Conservation (phyloP, 2,113 vertebrate genomes). For the mouse (Mus musculus) region GRCm39 chr3:26833501-26834000, state of each 20-base stretch:
- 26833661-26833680: slow-evolving; percentile 39
- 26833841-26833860: background rate
- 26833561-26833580: background rate
- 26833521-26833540: background rate
- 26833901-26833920: background rate
- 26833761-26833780: background rate
- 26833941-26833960: background rate
- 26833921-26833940: background rate
- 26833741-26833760: background rate
- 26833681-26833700: background rate
- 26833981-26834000: background rate
- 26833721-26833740: background rate
- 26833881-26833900: slow-evolving; percentile 24
- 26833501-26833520: slow-evolving; percentile 1
- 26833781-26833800: background rate
- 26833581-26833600: background rate
- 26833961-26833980: background rate
- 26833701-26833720: background rate
- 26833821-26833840: slow-evolving; percentile 5
- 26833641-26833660: background rate
- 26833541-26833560: background rate
- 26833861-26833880: background rate
- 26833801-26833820: background rate
- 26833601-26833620: background rate
- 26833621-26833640: background rate